These are phyloP conservation scores for Ispidina lecontei DNA, from an alignment of 2,797 vertebrate species.

Conservation along the genomic window DNA sequence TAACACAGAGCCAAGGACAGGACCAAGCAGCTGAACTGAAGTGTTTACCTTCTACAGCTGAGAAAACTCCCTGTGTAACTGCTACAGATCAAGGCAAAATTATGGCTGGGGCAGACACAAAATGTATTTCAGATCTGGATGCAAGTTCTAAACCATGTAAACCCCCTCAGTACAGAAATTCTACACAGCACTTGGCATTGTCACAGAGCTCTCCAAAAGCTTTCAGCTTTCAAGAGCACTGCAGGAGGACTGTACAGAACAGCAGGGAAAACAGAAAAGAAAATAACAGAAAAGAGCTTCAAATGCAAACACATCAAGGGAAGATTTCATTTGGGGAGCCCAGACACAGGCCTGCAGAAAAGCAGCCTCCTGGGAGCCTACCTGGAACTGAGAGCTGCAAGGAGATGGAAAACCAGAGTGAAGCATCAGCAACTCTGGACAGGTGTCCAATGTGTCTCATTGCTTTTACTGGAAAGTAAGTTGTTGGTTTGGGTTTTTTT, in stretches of 20 bases:
- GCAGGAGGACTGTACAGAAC: not conserved
- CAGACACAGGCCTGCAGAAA: rapidly evolving
- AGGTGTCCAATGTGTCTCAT: slow-evolving; percentile 89
- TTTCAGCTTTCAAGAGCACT: not conserved
- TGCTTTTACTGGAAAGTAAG: slow-evolving; percentile 83
- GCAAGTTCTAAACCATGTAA: rapidly evolving
- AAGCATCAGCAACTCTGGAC: slow-evolving; percentile 42
- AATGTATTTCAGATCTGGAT: not conserved
- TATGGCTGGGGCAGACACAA: not conserved
- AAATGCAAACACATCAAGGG: not conserved
- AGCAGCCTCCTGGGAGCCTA: rapidly evolving
- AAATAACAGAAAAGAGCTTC: not conserved
- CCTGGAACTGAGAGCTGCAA: not conserved
- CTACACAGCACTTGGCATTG: rapidly evolving
- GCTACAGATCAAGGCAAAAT: not conserved
- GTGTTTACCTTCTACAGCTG: not conserved
- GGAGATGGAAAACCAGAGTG: not conserved
- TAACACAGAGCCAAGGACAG: not conserved
- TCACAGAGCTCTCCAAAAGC: not conserved
- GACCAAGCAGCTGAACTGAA: not conserved
- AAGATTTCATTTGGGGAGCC: not conserved
- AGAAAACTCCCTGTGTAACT: not conserved
- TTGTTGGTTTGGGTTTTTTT: no score
- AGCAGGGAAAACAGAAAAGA: not conserved
- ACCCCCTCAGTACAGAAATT: not conserved